Evolutionary conservation across 2,113 vertebrate species (phyloP).

Genomic region (Sporophila hypoxantha): DNA sequence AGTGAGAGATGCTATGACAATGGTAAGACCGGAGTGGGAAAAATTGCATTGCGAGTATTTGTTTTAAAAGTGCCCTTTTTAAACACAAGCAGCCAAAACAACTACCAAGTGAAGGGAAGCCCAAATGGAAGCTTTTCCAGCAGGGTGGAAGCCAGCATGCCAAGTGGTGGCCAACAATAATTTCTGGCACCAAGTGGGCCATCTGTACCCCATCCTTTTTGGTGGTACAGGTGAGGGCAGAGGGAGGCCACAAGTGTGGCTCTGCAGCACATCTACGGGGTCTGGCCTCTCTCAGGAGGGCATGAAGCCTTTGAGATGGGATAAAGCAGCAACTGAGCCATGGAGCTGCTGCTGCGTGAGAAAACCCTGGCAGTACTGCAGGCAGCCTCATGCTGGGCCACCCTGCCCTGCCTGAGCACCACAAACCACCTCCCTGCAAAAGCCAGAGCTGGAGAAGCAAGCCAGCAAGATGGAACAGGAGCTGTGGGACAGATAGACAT

Average conservation of each 20-base stretch:
- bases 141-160: fast-evolving
- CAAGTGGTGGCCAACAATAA: neutral
- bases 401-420: neutral
- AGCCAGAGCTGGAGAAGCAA: neutral
- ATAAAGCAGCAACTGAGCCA: neutral
- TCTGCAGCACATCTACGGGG: neutral
- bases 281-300: neutral
- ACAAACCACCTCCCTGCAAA: neutral
- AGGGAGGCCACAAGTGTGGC: neutral
- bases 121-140: neutral
- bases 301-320: neutral
- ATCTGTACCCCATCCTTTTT: neutral
- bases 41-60: neutral
- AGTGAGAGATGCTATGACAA: neutral
- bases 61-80: neutral
- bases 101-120: neutral
- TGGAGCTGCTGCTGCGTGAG: neutral
- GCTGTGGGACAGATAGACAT: fast-evolving
- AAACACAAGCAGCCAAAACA: neutral
- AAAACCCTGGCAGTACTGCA: neutral
- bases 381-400: neutral
- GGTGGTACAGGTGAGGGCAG: neutral
- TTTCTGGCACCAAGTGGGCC: neutral
- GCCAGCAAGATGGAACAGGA: neutral
- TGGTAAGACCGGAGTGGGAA: neutral